Percentiles rank a stretch among this genome's conserved stretches.
Evolutionary conservation across 2,797 vertebrate genomes (phyloP).

Genomic region (Salmo trutta): DNA sequence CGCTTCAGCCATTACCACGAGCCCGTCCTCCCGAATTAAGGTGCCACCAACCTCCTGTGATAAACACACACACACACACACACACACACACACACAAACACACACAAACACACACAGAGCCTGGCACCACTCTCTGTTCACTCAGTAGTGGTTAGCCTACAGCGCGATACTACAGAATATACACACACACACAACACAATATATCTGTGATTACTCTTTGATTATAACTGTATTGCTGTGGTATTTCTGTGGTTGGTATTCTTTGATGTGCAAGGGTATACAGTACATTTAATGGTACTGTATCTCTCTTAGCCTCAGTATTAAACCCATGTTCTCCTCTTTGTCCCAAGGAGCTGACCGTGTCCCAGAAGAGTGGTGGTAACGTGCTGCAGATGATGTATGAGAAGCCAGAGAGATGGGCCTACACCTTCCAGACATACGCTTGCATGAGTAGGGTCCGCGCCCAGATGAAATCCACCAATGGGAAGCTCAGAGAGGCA

Average conservation of each 20-base stretch:
- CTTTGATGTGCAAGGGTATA: neutral
- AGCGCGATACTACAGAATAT: neutral
- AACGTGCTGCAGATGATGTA: conserved; percentile 95
- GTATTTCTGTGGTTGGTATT: neutral
- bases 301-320: neutral
- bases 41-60: no score
- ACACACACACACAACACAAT: neutral
- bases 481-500: conserved; percentile 72
- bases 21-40: no score
- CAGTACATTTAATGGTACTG: neutral
- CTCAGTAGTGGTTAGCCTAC: neutral
- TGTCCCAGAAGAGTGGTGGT: conserved; percentile 87
- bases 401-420: conserved; percentile 89
- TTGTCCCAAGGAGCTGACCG: conserved; percentile 80
- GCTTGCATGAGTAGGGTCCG: conserved; percentile 91
- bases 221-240: neutral
- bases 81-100: neutral
- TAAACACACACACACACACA: neutral
- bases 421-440: conserved; percentile 93
- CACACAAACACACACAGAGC: neutral
- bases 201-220: neutral
- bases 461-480: conserved; percentile 80
- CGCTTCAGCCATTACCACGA: no score
- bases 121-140: neutral
- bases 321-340: neutral